A percentile compares a stretch with the other conserved stretches of the same genome.
Conservation (phyloP, 2,888 invertebrate species). For the Synanthedon vespiformis region DNA sequence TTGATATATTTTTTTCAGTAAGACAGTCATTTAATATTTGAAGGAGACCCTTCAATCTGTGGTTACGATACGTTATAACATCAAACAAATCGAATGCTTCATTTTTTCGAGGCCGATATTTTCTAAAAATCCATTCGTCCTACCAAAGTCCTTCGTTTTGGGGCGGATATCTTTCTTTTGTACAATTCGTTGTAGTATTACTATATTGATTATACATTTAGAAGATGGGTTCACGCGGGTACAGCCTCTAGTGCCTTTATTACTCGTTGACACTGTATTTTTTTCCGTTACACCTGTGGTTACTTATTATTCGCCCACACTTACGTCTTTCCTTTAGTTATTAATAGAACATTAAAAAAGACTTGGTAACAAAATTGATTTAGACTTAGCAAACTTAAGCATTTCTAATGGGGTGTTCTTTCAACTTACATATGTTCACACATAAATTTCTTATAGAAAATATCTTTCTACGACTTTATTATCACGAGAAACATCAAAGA, state of each 20-base stretch:
- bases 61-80: neutral
- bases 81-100: constrained; percentile 1
- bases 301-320: constrained; percentile 16
- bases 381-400: no score
- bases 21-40: neutral
- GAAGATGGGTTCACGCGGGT: constrained; percentile 30
- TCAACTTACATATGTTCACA: no score
- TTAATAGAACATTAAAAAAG: no score
- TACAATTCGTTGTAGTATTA: constrained; percentile 22
- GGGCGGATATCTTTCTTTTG: constrained; percentile 32
- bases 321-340: no score
- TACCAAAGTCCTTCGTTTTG: constrained; percentile 21
- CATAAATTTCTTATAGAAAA: constrained; percentile 1
- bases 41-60: neutral
- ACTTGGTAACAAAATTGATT: no score
- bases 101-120: constrained; percentile 14
- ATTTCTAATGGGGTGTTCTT: no score
- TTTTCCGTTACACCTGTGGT: constrained; percentile 30
- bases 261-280: constrained; percentile 48
- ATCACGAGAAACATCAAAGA: constrained; percentile 11
- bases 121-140: constrained; percentile 29
- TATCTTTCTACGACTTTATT: constrained; percentile 15
- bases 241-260: constrained; percentile 33
- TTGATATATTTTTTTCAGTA: no score
- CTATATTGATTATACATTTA: constrained; percentile 31